These are phyloP conservation scores for Globia sparganii DNA, from an alignment of 2,888 invertebrate genomes.

Conservation along the genomic window DNA sequence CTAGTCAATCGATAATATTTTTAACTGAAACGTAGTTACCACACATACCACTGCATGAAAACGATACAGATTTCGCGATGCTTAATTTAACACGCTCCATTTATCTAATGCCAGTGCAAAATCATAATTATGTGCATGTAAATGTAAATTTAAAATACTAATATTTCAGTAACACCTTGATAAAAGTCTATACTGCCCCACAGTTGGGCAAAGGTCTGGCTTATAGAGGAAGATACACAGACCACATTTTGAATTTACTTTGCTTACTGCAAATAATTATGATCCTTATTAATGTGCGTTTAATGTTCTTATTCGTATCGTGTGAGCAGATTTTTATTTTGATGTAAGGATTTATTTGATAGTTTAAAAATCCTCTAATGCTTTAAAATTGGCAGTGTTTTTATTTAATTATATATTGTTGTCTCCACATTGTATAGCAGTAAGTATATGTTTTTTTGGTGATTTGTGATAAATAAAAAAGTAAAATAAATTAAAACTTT, in stretches of 20 bases:
- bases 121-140: background rate
- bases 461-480: background rate
- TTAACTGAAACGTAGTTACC: background rate
- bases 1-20: background rate
- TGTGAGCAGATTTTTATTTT: background rate
- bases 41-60: background rate
- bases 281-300: background rate
- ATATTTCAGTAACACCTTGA: background rate
- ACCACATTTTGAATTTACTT: background rate
- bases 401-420: background rate
- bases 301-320: background rate
- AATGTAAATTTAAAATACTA: background rate
- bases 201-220: background rate
- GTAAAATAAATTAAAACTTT: background rate
- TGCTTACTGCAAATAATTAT: background rate
- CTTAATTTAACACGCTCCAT: background rate
- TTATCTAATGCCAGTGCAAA: background rate
- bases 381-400: background rate
- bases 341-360: no score
- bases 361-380: no score
- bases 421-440: background rate
- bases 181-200: background rate
- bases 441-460: background rate
- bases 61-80: constrained; percentile 8
- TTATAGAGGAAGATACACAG: background rate